Conservation (phyloP, 2,797 vertebrate genomes). For the Sebastes dallii region DNA sequence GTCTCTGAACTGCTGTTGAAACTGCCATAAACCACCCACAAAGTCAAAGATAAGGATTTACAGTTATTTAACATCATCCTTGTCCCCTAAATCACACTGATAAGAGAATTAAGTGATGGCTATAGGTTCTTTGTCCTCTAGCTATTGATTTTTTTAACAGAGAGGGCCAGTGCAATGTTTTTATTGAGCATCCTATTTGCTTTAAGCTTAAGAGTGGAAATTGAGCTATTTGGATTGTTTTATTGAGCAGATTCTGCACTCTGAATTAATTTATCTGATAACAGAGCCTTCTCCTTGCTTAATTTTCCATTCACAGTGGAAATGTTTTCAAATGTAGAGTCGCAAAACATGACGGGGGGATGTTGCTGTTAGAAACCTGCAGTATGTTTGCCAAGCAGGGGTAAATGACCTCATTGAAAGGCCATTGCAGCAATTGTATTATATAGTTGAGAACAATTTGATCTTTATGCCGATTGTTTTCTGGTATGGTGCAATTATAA, state of each 20-base stretch:
- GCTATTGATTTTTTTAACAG: slow-evolving; percentile 78
- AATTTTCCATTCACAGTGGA: slow-evolving; percentile 1
- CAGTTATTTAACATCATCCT: slow-evolving; percentile 84
- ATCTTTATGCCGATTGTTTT: slow-evolving; percentile 8
- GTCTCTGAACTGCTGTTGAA: slow-evolving; percentile 82
- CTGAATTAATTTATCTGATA: slow-evolving; percentile 46
- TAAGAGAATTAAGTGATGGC: slow-evolving; percentile 82
- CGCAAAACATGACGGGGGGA: background rate
- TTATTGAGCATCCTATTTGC: slow-evolving; percentile 77
- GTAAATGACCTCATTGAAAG: background rate
- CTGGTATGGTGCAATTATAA: background rate
- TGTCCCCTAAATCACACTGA: slow-evolving; percentile 78
- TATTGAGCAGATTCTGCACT: slow-evolving; percentile 35
- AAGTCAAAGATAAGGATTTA: slow-evolving; percentile 85
- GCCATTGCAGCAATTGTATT: slow-evolving; percentile 3
- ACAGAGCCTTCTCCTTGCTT: slow-evolving; percentile 9
- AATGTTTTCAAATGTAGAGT: slow-evolving; percentile 12
- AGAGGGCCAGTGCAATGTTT: slow-evolving; percentile 67
- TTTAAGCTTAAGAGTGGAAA: slow-evolving; percentile 61
- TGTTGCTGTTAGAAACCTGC: background rate
- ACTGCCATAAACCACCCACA: slow-evolving; percentile 83
- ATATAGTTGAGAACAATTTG: slow-evolving; percentile 5
- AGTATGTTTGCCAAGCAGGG: background rate
- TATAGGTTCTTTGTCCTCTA: slow-evolving; percentile 80
- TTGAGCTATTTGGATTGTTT: slow-evolving; percentile 53